Base-by-base conservation (phyloP, 92 coral and sea anemone species). In the Zoanthus sociatus region DNA sequence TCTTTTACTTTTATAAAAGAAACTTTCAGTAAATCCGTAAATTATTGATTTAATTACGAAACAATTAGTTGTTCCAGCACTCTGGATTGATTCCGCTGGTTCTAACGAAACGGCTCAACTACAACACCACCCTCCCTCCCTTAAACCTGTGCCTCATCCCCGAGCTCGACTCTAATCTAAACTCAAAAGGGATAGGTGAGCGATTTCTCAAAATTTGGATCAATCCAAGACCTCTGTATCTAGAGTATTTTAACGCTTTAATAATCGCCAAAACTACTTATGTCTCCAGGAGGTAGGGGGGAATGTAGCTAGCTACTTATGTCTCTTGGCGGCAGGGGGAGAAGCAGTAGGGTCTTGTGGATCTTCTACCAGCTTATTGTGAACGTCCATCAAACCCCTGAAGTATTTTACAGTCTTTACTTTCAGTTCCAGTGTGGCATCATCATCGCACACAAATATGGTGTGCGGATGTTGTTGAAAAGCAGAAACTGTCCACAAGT, bases 401-500 rank as follows among this genome's bases (percentile, higher is more conserved):
- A 97, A 97, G 76, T 97, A 97, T 87, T 97, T 97, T 69, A 97
- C 99, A 1, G 99, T 97, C 82, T 94, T 93, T 30, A 97, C 99
- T 79, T 94, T 93, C 76, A 97, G 92, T 84, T 97, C 99, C 88
- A 97, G 89, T 0, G 99, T 97, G 73, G 99, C 99, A 67, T 97
- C 99, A 21, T 97, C 99, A 55, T 97, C 99, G 66, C 95, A 93
- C 50, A 97, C 94, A 84, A 97, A 97, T 20, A 89, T 93, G 45
- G 99, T 95, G 68, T 79, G 92, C 12, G 98, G 97, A 50, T 97
- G 99, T 84, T 93, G 98, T 71, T 97, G 99, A 87, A 97, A 97
- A 58, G 99, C 99, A 0, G 99, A 97, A 47, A 95, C 99, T 12
- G 99, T 97, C 90, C 93, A 97, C 94, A 97, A 93, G 88, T 97